Conservation (phyloP, 2,888 invertebrate species). For the Galerucella nymphaeae region DNA sequence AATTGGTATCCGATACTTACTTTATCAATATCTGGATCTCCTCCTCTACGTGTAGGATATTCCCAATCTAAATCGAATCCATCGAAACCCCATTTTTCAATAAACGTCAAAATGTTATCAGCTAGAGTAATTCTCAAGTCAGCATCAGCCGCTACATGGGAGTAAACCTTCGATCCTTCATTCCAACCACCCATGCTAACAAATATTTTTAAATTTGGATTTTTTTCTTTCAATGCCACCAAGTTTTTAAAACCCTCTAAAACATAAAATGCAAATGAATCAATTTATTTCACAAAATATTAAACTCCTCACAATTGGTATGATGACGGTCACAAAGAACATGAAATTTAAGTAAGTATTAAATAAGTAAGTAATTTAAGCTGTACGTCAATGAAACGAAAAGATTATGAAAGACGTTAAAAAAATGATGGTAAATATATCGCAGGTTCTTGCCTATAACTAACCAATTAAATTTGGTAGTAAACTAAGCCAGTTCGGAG, state of each 20-base stretch:
- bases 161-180: constrained; percentile 64
- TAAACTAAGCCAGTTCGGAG: too few species aligned
- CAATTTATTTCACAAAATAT: too few species aligned
- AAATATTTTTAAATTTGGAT: constrained; percentile 68
- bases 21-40: constrained; percentile 42
- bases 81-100: constrained; percentile 73
- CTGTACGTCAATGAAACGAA: too few species aligned
- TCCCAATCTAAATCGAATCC: constrained; percentile 90
- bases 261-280: constrained; percentile 6
- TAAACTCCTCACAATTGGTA: too few species aligned
- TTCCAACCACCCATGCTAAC: constrained; percentile 78
- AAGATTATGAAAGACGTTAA: too few species aligned
- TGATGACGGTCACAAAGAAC: too few species aligned
- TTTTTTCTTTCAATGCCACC: constrained; percentile 64
- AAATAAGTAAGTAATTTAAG: too few species aligned
- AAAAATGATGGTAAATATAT: too few species aligned
- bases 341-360: too few species aligned
- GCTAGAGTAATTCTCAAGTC: constrained; percentile 29
- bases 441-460: too few species aligned
- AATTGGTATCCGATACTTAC: constrained; percentile 37
- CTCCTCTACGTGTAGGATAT: constrained; percentile 72
- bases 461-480: too few species aligned
- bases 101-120: constrained; percentile 37
- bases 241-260: constrained; percentile 36
- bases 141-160: constrained; percentile 65